Evolutionary conservation across 2,797 vertebrate genomes (phyloP), one percentile per base, ranked within the genome.

Genomic region (Ceryle rudis): DNA sequence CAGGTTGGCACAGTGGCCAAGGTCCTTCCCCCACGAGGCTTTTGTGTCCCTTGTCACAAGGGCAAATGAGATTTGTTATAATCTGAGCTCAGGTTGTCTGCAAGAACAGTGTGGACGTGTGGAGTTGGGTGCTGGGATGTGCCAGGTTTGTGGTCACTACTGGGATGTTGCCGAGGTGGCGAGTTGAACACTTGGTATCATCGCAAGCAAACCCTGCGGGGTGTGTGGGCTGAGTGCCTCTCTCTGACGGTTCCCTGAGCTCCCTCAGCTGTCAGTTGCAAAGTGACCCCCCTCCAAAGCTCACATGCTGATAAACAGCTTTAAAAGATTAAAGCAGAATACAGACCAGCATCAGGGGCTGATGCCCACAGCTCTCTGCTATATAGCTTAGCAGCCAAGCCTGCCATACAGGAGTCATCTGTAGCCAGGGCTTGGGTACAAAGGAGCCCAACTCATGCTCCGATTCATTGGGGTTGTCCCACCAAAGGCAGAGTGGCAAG

Each of bases 31-130:
- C 35, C 10, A 13, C 23, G 33, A 44, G 47, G 39, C 21, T 64
- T 62, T 60, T 69, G 29, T 90, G 55, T 64, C 47, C 46, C 47
- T 52, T 80, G 55, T 80, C 75, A 20, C 74, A 77, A 52, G 71
- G 84, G 4, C 66, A 62, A 15, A 22, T 51, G 78, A 75, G 31
- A 74, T 91, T 93, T 95, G 41, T 49, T 73, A 16, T 28, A 74
- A n/a, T 85, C 71, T 29, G 71, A 82, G 78, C 81, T 87, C 46
- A 46, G 86, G 29, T 8, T 3, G 1, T 66, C 13, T 0, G 29
- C 72, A 61, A 80, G 17, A 33, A 17, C 1, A 0, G 5, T 12
- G 72, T 41, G 44, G 42, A 25, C 0, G 0, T n/a, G 19, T 26
- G 41, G 47, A 51, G 58, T 2, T 66, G 72, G 39, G 29, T 72